Conservation (phyloP, 2,888 invertebrate genomes). For the Arge pagana region DNA sequence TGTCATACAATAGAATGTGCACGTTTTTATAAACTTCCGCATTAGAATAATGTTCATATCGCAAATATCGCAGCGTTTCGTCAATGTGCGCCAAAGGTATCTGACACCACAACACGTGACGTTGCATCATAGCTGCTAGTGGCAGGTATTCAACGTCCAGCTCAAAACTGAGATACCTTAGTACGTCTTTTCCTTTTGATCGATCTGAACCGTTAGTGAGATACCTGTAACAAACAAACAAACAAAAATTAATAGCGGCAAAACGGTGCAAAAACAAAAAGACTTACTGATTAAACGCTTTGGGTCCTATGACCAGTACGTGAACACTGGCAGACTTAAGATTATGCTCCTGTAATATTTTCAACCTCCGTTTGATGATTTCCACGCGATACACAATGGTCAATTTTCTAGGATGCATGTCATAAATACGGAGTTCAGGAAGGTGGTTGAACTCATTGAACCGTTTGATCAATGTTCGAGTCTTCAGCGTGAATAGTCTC, state of each 20-base stretch:
- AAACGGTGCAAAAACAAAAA: background rate
- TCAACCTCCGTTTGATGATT: background rate
- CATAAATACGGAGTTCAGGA: no score
- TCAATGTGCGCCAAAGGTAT: conserved; percentile 65
- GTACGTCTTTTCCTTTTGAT: conserved; percentile 58
- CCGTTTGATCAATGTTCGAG: no score
- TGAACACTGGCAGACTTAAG: background rate
- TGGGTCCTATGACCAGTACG: background rate
- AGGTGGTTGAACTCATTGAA: no score
- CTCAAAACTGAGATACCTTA: conserved; percentile 42
- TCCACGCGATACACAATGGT: background rate
- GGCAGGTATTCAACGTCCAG: background rate
- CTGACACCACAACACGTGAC: conserved; percentile 70
- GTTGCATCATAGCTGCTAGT: conserved; percentile 35
- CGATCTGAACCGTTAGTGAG: conserved; percentile 51
- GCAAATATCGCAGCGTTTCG: conserved; percentile 64
- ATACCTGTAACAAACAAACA: conserved; percentile 15
- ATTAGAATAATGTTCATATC: conserved; percentile 59
- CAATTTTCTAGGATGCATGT: background rate
- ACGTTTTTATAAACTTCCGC: conserved; percentile 66
- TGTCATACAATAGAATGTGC: conserved; percentile 71
- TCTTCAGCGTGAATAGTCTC: no score
- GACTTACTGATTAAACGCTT: background rate
- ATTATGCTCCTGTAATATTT: background rate
- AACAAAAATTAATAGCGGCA: background rate